Evolutionary conservation across 64 coral and sea anemone species (phyloP), one percentile per base, ranked within the genome.

Genomic region (Acropora tenuis): DNA sequence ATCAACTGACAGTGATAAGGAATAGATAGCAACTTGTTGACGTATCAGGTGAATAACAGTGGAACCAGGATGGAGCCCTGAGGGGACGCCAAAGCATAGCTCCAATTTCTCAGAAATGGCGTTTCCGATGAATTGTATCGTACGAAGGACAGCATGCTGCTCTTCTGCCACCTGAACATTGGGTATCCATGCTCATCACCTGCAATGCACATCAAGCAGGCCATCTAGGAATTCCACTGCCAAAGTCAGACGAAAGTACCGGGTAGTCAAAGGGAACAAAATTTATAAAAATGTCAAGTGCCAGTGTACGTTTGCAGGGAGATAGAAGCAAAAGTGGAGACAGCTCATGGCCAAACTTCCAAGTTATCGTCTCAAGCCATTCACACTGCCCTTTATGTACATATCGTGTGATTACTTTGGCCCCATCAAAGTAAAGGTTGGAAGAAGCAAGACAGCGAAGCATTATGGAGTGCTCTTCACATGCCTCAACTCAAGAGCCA

Each of bases 391-490:
- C 3, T 93, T 93, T 19, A 42, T 74, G 3, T 48, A 81, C 61
- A 84, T 80, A n/a, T 83, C 89, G n/a, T 93, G 85, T 65, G 85
- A 93, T 18, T 93, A 88, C 52, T 90, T 90, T 49, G 88, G 88
- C 45, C 77, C 65, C 5, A n/a, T 67, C 43, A 90, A 61, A 80
- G 77, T 80, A 19, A 79, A 72, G 77, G n/a, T 90, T 12, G 76
- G 88, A 48, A 45, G 88, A 10, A 90, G 71, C 77, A 90, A 90
- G 5, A 80, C 77, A 8, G 57, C 59, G 1, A 93, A 93, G n/a
- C 72, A 93, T 11, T 82, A 93, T 80, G 85, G 84, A 18, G 92
- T 93, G 11, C 71, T 93, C 0, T 93, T 93, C 46, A 93, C 91
- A 18, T 93, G 77, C 72, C 17, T 93, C 16, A 88, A 93, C 78